phyloP scores from a whole-genome alignment of 2,113 vertebrate species.

The Zingel zingel region DNA sequence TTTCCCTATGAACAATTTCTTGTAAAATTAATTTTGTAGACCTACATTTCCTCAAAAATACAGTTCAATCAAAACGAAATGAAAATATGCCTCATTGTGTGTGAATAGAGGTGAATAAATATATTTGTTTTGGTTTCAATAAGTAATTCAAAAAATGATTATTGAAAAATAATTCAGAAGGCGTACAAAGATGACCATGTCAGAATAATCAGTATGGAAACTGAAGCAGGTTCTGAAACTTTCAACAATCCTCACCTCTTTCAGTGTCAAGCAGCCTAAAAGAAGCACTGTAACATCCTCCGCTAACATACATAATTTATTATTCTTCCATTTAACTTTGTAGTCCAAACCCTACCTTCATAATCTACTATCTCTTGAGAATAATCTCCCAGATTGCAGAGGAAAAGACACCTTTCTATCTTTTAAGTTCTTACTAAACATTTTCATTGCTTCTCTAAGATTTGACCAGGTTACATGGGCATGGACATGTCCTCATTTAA shows the following conservation, averaged over 20 bases:
- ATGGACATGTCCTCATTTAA: background rate
- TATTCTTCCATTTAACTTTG: constrained; percentile 37
- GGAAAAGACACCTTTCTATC: background rate
- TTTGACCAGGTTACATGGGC: background rate
- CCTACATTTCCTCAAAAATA: too few relatives aligned
- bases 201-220: background rate
- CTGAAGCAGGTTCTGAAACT: background rate
- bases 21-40: too few relatives aligned
- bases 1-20: too few relatives aligned
- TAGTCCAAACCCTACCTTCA: background rate
- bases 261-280: constrained; percentile 7
- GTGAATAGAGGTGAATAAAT: too few relatives aligned
- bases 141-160: background rate
- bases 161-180: background rate
- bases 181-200: background rate
- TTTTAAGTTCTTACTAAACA: background rate
- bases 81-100: too few relatives aligned
- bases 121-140: background rate
- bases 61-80: too few relatives aligned
- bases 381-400: background rate
- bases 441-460: background rate
- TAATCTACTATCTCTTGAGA: constrained; percentile 7
- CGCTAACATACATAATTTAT: constrained; percentile 56
- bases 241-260: background rate
- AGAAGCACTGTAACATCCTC: background rate